Conservation (phyloP, 2,113 vertebrate species). For the Dasyprocta punctata region DNA sequence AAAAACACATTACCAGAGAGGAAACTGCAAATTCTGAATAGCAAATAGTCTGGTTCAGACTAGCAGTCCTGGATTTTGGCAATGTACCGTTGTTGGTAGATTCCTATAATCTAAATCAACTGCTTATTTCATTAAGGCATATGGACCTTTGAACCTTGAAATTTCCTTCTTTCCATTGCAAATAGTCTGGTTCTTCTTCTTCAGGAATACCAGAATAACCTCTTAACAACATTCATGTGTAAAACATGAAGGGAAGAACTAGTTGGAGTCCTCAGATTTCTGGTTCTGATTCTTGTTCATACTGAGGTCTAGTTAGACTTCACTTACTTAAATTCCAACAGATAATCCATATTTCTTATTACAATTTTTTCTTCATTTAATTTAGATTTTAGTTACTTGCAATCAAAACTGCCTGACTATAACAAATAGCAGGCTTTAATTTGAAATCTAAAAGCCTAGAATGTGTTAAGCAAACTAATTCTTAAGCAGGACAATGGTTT, state of each 20-base stretch:
- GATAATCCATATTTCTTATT: constrained; percentile 54
- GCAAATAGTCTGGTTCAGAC: constrained; percentile 15
- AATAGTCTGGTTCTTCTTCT: neutral
- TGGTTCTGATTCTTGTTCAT: neutral
- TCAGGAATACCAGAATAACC: constrained; percentile 27
- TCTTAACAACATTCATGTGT: neutral
- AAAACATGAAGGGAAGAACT: constrained; percentile 20
- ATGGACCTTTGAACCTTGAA: neutral
- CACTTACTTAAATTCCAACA: constrained; percentile 49
- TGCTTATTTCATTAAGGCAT: constrained; percentile 22
- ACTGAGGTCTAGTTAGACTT: constrained; percentile 22
- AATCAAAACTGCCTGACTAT: constrained; percentile 50
- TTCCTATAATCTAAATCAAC: neutral
- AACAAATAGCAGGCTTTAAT: constrained; percentile 57
- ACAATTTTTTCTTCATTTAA: constrained; percentile 53
- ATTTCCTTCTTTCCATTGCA: neutral
- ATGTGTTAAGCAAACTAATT: constrained; percentile 51
- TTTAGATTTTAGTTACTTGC: constrained; percentile 58
- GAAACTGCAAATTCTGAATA: constrained; percentile 32
- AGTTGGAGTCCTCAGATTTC: constrained; percentile 34
- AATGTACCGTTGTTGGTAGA: neutral
- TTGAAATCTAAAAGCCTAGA: constrained; percentile 60
- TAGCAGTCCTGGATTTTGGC: neutral
- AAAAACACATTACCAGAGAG: constrained; percentile 30
- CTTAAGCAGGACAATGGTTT: constrained; percentile 59